Percentiles rank a stretch among this genome's conserved stretches.
These are phyloP conservation scores for Argya squamiceps DNA, from an alignment of 2,797 vertebrate genomes.

Conservation along the genomic window DNA sequence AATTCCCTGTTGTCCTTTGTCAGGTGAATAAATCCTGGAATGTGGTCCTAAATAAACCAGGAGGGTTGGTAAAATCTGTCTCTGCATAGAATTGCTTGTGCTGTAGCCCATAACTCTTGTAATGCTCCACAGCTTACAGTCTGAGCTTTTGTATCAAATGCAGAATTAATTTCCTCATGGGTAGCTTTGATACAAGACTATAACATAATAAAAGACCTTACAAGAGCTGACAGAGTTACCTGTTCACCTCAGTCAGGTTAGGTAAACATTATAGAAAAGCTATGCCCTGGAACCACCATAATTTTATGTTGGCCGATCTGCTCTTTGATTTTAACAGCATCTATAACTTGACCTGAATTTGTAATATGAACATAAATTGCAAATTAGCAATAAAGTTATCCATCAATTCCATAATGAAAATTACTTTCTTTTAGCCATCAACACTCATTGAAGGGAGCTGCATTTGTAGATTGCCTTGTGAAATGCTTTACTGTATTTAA, in stretches of 20 bases:
- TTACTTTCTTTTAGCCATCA: not conserved
- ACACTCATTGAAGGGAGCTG: not conserved
- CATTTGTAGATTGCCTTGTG: not conserved
- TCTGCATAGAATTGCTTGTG: not conserved
- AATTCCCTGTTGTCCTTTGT: not conserved
- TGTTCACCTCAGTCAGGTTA: not conserved
- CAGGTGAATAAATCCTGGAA: not conserved
- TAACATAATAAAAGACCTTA: not conserved
- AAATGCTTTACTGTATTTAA: not conserved
- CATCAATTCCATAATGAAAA: not conserved
- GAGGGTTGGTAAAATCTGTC: not conserved
- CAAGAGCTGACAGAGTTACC: not conserved
- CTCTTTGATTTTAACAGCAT: conserved; percentile 1
- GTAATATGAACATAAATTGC: not conserved
- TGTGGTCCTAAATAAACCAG: not conserved
- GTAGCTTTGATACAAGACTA: not conserved
- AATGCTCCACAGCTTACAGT: not conserved
- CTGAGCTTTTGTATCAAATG: not conserved
- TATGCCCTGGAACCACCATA: not conserved
- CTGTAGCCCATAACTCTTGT: not conserved
- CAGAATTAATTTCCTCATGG: not conserved
- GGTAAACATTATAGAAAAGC: not conserved
- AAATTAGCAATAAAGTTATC: not conserved
- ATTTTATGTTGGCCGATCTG: not conserved
- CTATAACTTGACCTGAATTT: not conserved